These are phyloP conservation scores for Acronicta psi DNA, from an alignment of 2,888 invertebrate species.

Conservation along the genomic window DNA sequence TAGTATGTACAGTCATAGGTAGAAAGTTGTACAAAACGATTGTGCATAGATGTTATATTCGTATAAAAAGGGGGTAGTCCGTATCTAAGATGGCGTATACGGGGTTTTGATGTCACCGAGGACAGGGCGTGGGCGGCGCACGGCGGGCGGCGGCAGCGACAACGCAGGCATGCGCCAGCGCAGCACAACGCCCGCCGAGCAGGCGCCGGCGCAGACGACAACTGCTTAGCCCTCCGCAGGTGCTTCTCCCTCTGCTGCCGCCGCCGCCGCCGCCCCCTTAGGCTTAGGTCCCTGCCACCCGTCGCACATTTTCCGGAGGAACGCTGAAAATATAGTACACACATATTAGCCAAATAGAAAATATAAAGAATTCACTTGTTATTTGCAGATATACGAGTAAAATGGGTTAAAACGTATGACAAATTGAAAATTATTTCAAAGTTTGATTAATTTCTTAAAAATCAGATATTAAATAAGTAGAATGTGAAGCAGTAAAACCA, in stretches of 20 bases:
- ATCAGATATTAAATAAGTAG: constrained; percentile 31
- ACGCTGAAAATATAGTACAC: constrained; percentile 88
- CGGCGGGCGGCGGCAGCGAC: constrained; percentile 57
- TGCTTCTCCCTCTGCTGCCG: constrained; percentile 65
- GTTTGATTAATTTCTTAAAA: constrained; percentile 30
- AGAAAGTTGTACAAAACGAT: constrained; percentile 82
- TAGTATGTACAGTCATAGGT: constrained; percentile 86
- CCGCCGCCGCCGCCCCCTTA: constrained; percentile 51
- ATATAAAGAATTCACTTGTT: constrained; percentile 25
- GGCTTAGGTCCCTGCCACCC: constrained; percentile 80
- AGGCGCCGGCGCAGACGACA: constrained; percentile 47
- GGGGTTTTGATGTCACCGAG: constrained; percentile 67
- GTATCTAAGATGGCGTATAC: constrained; percentile 81
- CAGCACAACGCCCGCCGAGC: constrained; percentile 46
- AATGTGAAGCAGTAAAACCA: constrained; percentile 44
- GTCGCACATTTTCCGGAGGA: constrained; percentile 96
- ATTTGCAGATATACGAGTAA: constrained; percentile 44
- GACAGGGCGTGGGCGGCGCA: constrained; percentile 49
- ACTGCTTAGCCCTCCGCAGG: constrained; percentile 76
- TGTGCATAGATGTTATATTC: constrained; percentile 72
- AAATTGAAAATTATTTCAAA: constrained; percentile 20
- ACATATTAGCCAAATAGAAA: constrained; percentile 18
- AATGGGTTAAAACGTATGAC: constrained; percentile 33
- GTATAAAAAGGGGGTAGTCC: constrained; percentile 85
- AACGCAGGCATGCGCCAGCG: constrained; percentile 51